phyloP scores from a whole-genome alignment of 2,888 invertebrate genomes.

The Apamea epomidion region DNA sequence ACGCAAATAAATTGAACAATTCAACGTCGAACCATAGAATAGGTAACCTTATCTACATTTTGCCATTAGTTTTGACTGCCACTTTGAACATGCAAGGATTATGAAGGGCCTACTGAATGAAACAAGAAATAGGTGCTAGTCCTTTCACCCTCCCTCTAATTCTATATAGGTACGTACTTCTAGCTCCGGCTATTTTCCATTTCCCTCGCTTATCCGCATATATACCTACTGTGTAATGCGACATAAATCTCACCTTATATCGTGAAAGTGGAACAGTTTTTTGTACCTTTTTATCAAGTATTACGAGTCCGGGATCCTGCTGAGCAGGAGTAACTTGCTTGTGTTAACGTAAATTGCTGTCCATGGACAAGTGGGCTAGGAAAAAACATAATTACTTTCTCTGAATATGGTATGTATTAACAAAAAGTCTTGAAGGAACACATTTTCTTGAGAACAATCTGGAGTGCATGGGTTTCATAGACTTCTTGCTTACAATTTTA shows the following conservation, averaged over 20 bases:
- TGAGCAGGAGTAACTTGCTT: slow-evolving; percentile 10
- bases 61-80: not conserved
- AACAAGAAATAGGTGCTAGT: not conserved
- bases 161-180: not conserved
- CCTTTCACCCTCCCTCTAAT: not conserved
- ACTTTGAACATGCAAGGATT: not conserved
- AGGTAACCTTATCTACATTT: not conserved
- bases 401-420: not conserved
- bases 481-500: too few relatives aligned
- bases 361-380: not conserved
- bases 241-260: slow-evolving; percentile 56
- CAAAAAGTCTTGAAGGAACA: not conserved
- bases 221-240: slow-evolving; percentile 43
- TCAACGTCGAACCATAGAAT: not conserved
- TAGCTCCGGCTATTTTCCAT: slow-evolving; percentile 53
- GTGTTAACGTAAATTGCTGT: not conserved
- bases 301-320: slow-evolving; percentile 11
- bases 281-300: slow-evolving; percentile 26
- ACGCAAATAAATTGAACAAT: not conserved
- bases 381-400: not conserved
- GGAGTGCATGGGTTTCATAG: not conserved
- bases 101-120: not conserved
- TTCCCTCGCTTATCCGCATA: slow-evolving; percentile 59
- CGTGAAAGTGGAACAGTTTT: slow-evolving; percentile 39
- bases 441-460: not conserved